Conservation (phyloP, 2,113 vertebrate species). For the Lophochroa leadbeateri region DNA sequence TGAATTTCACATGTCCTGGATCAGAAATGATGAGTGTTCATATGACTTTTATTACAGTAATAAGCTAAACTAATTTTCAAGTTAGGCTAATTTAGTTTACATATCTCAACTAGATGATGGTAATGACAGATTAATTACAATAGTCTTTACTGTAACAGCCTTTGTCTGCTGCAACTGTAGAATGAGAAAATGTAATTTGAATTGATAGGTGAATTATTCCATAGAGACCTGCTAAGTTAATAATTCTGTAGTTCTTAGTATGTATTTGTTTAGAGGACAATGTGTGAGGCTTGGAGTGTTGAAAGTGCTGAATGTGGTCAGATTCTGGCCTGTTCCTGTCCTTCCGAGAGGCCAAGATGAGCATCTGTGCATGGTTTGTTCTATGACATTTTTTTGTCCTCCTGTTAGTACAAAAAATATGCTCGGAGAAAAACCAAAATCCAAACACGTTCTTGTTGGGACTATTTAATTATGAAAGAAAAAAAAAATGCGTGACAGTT, state of each 20-base stretch:
- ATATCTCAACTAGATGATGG: constrained; percentile 25
- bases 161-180: constrained; percentile 55
- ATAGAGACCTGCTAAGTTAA: neutral
- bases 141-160: constrained; percentile 44
- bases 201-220: constrained; percentile 61
- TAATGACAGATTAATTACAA: constrained; percentile 69
- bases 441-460: neutral
- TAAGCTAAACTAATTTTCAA: constrained; percentile 62
- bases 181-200: constrained; percentile 54
- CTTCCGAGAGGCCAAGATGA: neutral
- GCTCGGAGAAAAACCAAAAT: neutral
- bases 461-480: neutral
- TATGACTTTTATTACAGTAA: constrained; percentile 47
- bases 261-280: neutral
- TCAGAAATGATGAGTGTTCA: constrained; percentile 44
- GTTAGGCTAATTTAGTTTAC: constrained; percentile 67
- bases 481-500: neutral
- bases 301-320: neutral
- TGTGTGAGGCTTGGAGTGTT: neutral
- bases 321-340: neutral
- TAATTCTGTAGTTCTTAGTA: constrained; percentile 21
- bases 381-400: neutral
- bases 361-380: neutral
- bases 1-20: constrained; percentile 15
- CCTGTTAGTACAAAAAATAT: neutral